Evolutionary conservation across 1,140 invertebrate genomes (phyloP).

Genomic region (Euwallacea fornicatus): DNA sequence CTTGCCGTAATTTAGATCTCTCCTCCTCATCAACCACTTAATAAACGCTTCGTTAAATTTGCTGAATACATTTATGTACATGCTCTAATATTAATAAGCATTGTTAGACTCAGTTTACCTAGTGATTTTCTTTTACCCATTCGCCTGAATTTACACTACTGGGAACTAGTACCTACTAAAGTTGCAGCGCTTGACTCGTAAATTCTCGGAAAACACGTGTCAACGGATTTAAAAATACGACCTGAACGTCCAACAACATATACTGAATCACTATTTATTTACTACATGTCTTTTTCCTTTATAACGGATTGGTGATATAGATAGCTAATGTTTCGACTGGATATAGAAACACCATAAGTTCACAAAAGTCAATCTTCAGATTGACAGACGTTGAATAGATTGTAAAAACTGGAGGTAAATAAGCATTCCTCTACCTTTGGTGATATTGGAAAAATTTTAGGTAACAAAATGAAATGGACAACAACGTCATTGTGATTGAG

Average conservation of each 20-base stretch:
- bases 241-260: neutral
- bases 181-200: neutral
- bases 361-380: neutral
- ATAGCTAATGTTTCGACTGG: neutral
- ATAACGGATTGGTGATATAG: neutral
- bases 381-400: neutral
- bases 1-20: too few relatives aligned
- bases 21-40: neutral
- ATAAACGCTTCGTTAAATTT: neutral
- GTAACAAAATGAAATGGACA: neutral
- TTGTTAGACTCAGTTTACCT: too few relatives aligned
- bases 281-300: neutral
- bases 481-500: too few relatives aligned
- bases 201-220: neutral
- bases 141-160: too few relatives aligned
- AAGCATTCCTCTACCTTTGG: neutral
- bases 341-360: neutral
- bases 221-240: slow-evolving; percentile 2
- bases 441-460: slow-evolving; percentile 1
- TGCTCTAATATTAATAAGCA: too few relatives aligned
- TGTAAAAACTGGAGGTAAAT: neutral
- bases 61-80: neutral
- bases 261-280: neutral
- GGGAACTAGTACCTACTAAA: neutral
- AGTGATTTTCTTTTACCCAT: too few relatives aligned